A percentile compares a stretch with the other conserved stretches of the same genome.
These are phyloP conservation scores for Torymus texanus DNA, from an alignment of 2,888 invertebrate species.

Conservation along the genomic window DNA sequence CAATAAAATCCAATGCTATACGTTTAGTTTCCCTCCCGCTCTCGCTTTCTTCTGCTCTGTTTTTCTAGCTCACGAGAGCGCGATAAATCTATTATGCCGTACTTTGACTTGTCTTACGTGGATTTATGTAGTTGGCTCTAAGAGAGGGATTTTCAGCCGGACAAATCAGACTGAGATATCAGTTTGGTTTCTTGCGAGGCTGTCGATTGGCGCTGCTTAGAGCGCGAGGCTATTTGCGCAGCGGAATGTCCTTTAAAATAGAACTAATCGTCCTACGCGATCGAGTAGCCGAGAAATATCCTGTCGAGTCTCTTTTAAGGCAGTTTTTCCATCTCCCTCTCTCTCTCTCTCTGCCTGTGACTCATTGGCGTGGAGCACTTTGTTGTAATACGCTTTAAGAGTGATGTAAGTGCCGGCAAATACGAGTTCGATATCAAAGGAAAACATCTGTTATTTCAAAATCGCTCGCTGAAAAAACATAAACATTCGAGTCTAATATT, in stretches of 20 bases:
- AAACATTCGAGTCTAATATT: background rate
- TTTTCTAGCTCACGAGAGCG: slow-evolving; percentile 36
- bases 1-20: too few relatives aligned
- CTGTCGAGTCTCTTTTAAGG: slow-evolving; percentile 34
- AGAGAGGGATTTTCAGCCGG: slow-evolving; percentile 2
- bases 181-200: background rate
- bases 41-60: background rate
- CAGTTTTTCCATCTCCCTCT: slow-evolving; percentile 16
- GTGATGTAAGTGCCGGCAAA: slow-evolving; percentile 36
- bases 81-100: slow-evolving; percentile 60
- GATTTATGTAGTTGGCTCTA: slow-evolving; percentile 33
- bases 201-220: background rate
- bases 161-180: slow-evolving; percentile 41
- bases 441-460: slow-evolving; percentile 13
- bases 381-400: slow-evolving; percentile 29
- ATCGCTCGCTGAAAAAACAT: background rate
- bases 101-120: slow-evolving; percentile 54
- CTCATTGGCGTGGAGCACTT: background rate
- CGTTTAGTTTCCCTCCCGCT: background rate
- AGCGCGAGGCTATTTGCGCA: slow-evolving; percentile 15
- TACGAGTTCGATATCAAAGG: slow-evolving; percentile 5
- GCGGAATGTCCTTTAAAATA: slow-evolving; percentile 46
- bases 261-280: slow-evolving; percentile 43
- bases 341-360: too few relatives aligned
- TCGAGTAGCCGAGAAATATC: slow-evolving; percentile 30